These are phyloP conservation scores for Brassicogethes aeneus DNA, from an alignment of 2,888 invertebrate species.

Conservation along the genomic window DNA sequence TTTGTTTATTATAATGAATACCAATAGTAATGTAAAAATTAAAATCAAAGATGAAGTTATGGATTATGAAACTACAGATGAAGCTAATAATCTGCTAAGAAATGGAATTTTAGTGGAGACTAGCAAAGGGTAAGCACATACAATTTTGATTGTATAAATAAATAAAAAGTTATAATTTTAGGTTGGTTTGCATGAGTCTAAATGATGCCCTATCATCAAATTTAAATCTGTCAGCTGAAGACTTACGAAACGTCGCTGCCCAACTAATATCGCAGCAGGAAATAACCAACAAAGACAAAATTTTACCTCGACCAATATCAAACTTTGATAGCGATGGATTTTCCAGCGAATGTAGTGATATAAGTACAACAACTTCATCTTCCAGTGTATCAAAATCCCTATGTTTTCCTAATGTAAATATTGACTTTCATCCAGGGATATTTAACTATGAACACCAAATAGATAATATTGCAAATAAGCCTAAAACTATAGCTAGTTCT, in stretches of 20 bases:
- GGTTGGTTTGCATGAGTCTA: constrained; percentile 41
- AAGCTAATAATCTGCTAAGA: constrained; percentile 39
- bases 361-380: constrained; percentile 24
- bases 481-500: constrained; percentile 7
- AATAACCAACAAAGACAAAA: constrained; percentile 11
- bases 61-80: constrained; percentile 24
- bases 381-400: constrained; percentile 17
- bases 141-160: not conserved
- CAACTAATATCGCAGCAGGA: constrained; percentile 39
- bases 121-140: constrained; percentile 36
- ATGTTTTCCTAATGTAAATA: too few species aligned
- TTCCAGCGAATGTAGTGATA: constrained; percentile 35
- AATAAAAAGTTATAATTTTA: constrained; percentile 14
- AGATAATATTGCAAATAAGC: constrained; percentile 13
- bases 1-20: not conserved
- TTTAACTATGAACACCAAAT: constrained; percentile 15
- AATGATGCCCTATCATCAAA: constrained; percentile 41
- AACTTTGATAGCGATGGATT: constrained; percentile 38
- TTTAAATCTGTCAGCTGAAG: constrained; percentile 41
- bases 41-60: constrained; percentile 12
- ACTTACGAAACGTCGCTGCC: constrained; percentile 40
- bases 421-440: constrained; percentile 17
- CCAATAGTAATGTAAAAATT: constrained; percentile 2
- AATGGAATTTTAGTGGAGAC: constrained; percentile 43
- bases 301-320: constrained; percentile 14